These are phyloP conservation scores for Pseudotriccus pelzelni DNA, from an alignment of 2,797 vertebrate genomes.

Conservation along the genomic window DNA sequence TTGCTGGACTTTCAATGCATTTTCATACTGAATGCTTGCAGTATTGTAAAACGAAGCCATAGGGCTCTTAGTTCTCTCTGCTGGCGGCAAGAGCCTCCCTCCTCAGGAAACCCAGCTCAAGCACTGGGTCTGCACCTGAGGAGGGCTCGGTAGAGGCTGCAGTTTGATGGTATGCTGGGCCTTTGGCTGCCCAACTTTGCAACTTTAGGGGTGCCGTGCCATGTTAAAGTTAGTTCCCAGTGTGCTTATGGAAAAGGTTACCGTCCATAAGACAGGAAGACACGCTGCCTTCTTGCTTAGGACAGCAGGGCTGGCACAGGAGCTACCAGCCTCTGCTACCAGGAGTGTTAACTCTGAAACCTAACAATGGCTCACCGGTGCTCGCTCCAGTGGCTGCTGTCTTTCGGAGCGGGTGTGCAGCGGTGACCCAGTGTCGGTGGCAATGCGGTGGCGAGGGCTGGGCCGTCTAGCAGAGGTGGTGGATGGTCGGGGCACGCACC, in stretches of 20 bases:
- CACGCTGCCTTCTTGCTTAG: not conserved
- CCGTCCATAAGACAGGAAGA: too few relatives aligned
- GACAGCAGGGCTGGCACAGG: not conserved
- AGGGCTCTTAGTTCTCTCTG: not conserved
- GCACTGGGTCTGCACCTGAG: not conserved
- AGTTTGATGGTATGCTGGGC: not conserved
- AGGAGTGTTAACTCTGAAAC: not conserved
- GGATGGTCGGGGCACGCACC: not conserved
- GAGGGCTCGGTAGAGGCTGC: accelerated
- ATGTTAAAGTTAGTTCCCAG: not conserved
- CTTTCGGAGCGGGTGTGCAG: accelerated
- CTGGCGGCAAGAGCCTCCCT: not conserved
- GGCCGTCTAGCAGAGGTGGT: not conserved
- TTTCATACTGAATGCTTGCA: not conserved
- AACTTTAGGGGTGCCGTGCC: not conserved
- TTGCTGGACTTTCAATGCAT: not conserved
- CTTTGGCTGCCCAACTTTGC: accelerated
- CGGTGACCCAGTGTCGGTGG: accelerated
- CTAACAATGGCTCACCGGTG: not conserved
- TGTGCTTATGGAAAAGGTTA: not conserved
- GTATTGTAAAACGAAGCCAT: not conserved
- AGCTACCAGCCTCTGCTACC: not conserved
- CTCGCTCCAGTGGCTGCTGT: not conserved
- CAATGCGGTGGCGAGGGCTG: not conserved
- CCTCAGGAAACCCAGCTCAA: not conserved